Base-by-base conservation (phyloP, 2,113 vertebrate species). In the Trogon surrucura region DNA sequence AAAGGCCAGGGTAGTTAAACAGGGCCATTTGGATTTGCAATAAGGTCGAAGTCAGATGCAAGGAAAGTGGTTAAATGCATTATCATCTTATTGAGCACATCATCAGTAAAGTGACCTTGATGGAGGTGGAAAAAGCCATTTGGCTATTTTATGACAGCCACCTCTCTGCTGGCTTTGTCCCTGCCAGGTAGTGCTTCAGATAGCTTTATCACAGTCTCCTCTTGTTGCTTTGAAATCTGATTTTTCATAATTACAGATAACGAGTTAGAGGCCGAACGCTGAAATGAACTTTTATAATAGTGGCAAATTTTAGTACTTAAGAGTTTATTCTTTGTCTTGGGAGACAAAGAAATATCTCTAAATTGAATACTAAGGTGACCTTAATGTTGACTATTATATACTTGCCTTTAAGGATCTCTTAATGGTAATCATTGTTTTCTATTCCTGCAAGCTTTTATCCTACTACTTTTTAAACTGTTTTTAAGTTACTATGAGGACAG, bases 111-210 rank as follows among this genome's bases (percentile, higher is more conserved):
- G 91, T 97, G 97, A 98, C 98, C 98, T 98, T 98, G 98, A 98
- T 98, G 96, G 98, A 98, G 98, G 98, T 98, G 97, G 98, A 98
- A 98, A 98, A 98, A 98, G 97, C 98, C 95, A 97, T 98, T 98
- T 98, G 98, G 97, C 95, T 95, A 75, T 97, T 98, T 98, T 98
- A 97, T 98, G 98, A 98, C 92, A 95, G 97, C 97, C 96, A 96
- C 95, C 96, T 93, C 94, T 94, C 65, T 91, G 84, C 97, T 94
- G 89, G 75, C 89, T 91, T 97, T 97, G 96, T 98, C 94, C 92
- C 94, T 96, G 97, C 97, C 95, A 96, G 94, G 96, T 86, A 95
- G 95, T 96, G 96, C 96, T 97, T 92, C 89, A 90, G 36, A 90
- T 32, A 66, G n/a, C 41, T 95, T 93, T 91, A 75, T 93, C 96